phyloP scores from a whole-genome alignment of 2,113 vertebrate genomes.

The Ahaetulla prasina region DNA sequence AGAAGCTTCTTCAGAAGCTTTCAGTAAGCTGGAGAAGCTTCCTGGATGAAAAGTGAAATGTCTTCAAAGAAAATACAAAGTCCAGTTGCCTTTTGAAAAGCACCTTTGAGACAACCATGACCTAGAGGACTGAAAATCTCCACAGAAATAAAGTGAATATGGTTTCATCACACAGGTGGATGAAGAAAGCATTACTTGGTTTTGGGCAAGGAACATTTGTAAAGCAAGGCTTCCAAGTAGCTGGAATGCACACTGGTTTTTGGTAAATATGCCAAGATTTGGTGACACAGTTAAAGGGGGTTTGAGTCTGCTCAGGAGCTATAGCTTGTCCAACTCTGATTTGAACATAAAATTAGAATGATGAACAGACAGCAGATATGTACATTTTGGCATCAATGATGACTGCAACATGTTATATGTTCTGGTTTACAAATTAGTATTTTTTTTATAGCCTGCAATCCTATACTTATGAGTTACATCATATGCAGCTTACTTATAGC shows the following conservation, averaged over 20 bases:
- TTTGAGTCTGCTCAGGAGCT: background rate
- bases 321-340: background rate
- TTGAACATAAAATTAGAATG: constrained; percentile 35
- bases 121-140: background rate
- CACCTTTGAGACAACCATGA: background rate
- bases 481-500: background rate
- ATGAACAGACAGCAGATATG: constrained; percentile 14
- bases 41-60: background rate
- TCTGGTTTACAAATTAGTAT: background rate
- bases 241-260: background rate
- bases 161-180: background rate
- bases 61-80: background rate
- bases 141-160: background rate
- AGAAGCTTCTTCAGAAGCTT: background rate
- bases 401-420: constrained; percentile 36
- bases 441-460: background rate
- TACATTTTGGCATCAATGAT: constrained; percentile 8
- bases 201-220: background rate
- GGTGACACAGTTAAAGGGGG: background rate
- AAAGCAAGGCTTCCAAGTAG: background rate
- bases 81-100: background rate
- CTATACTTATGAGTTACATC: background rate
- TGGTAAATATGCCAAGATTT: background rate
- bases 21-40: background rate
- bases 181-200: background rate